Percentiles rank a stretch among this genome's conserved stretches.
Evolutionary conservation across 2,113 vertebrate genomes (phyloP).

Genomic region (Aspiorhynchus laticeps): DNA sequence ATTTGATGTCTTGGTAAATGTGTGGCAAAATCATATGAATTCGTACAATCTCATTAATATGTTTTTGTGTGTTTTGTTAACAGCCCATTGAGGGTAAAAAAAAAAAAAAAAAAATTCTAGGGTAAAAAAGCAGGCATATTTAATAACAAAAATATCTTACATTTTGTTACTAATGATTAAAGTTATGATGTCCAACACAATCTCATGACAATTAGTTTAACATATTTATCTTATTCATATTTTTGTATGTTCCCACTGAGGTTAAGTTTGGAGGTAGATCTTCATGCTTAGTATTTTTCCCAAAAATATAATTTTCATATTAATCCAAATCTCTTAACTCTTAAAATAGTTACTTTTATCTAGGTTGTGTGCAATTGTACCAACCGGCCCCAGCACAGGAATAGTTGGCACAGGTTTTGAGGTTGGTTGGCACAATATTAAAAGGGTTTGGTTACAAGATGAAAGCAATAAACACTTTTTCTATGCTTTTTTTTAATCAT

Average conservation of each 20-base stretch:
- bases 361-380: not conserved
- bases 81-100: too few species aligned
- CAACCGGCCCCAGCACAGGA: not conserved
- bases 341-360: too few species aligned
- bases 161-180: not conserved
- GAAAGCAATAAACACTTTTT: not conserved
- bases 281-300: not conserved
- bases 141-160: not conserved
- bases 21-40: too few species aligned
- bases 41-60: too few species aligned
- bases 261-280: not conserved
- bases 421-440: conserved; percentile 4
- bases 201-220: not conserved
- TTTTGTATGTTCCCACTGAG: not conserved
- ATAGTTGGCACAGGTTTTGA: not conserved
- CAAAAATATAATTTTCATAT: not conserved
- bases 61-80: too few species aligned
- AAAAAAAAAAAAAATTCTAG: not conserved
- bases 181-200: not conserved
- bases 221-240: not conserved
- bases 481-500: not conserved
- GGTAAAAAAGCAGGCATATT: not conserved
- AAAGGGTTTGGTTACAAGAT: not conserved
- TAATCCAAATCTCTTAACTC: not conserved
- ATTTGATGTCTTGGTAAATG: too few species aligned